phyloP scores from a whole-genome alignment of 2,888 invertebrate genomes.

The Torymus tubicola region DNA sequence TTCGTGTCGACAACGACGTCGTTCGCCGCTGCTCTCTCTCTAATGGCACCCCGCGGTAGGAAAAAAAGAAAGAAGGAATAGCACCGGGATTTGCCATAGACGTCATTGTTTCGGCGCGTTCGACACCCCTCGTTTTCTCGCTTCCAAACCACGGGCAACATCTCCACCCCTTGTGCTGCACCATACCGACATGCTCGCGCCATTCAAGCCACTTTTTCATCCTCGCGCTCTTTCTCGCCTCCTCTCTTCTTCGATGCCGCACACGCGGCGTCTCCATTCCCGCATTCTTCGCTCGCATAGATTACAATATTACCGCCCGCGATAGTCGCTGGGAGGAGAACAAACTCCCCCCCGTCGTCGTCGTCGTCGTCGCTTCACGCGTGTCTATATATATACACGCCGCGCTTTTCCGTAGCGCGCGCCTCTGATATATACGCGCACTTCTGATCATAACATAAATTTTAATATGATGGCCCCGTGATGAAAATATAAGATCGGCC shows the following conservation, averaged over 20 bases:
- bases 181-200: slow-evolving; percentile 62
- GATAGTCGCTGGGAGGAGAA: slow-evolving; percentile 25
- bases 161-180: slow-evolving; percentile 59
- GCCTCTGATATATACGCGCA: slow-evolving; percentile 70
- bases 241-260: slow-evolving; percentile 37
- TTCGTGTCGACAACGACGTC: slow-evolving; percentile 69
- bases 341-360: slow-evolving; percentile 42
- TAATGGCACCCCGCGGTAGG: slow-evolving; percentile 70
- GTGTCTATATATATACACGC: not conserved
- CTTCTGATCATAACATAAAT: slow-evolving; percentile 76
- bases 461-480: slow-evolving; percentile 74
- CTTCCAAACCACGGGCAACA: slow-evolving; percentile 65
- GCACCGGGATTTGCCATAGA: slow-evolving; percentile 72
- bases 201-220: slow-evolving; percentile 75
- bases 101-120: slow-evolving; percentile 73
- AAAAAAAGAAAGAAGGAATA: slow-evolving; percentile 61
- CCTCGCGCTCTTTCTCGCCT: slow-evolving; percentile 55
- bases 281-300: slow-evolving; percentile 74
- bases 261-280: slow-evolving; percentile 46
- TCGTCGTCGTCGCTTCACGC: slow-evolving; percentile 26
- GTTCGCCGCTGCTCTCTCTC: slow-evolving; percentile 68
- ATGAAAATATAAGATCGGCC: slow-evolving; percentile 76
- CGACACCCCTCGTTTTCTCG: slow-evolving; percentile 56
- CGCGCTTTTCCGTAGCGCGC: slow-evolving; percentile 47
- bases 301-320: slow-evolving; percentile 75